A percentile compares a stretch with the other conserved stretches of the same genome.
Conservation (phyloP, 2,797 vertebrate genomes). For the Sarcophilus harrisii region DNA sequence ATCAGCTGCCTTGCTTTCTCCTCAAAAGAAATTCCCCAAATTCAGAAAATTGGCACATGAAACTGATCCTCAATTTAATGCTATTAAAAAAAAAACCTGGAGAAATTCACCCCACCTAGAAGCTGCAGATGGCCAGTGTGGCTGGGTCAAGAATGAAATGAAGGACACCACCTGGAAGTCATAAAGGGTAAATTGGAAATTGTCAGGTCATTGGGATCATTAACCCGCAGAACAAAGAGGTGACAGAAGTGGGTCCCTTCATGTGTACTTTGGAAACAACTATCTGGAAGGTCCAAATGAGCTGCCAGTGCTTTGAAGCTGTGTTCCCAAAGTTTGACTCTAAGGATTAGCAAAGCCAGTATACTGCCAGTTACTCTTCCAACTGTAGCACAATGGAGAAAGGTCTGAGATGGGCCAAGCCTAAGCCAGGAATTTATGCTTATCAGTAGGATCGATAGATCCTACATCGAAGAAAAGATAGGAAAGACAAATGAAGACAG, state of each 20-base stretch:
- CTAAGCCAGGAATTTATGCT: not conserved
- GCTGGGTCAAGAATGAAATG: not conserved
- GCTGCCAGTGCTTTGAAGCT: not conserved
- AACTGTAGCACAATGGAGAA: not conserved
- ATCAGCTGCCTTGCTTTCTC: not conserved
- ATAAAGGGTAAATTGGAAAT: not conserved
- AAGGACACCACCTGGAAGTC: not conserved
- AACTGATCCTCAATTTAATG: not conserved
- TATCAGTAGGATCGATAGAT: not conserved
- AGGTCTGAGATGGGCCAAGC: not conserved
- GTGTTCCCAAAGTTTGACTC: not conserved
- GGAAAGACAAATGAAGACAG: not conserved
- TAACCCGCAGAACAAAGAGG: not conserved
- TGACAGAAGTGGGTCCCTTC: not conserved
- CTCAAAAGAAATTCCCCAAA: constrained; percentile 12
- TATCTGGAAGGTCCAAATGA: not conserved
- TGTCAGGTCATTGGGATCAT: constrained; percentile 6
- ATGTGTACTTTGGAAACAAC: not conserved
- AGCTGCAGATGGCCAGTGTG: not conserved
- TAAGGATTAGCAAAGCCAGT: not conserved
- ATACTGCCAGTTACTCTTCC: not conserved
- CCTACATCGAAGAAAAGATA: not conserved
- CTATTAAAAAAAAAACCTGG: not conserved
- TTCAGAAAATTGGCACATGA: not conserved
- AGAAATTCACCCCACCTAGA: not conserved